Evolutionary conservation across 2,797 vertebrate species (phyloP).

Genomic region (Chaunax sp.): DNA sequence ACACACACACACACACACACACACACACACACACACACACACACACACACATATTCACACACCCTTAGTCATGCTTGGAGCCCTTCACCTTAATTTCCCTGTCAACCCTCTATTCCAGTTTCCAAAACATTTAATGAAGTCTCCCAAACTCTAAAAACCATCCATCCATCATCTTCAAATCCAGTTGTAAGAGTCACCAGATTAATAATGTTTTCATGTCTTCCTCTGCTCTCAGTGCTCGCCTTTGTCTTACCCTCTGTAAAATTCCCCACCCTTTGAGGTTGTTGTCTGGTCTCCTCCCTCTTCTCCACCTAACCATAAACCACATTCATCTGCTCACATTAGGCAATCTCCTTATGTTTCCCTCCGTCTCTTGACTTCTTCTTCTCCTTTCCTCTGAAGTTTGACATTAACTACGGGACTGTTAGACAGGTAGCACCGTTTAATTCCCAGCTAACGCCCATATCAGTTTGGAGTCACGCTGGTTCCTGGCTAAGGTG

Average conservation of each 20-base stretch:
- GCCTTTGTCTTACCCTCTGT: slow-evolving; percentile 40
- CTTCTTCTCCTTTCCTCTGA: slow-evolving; percentile 26
- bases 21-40: slow-evolving; percentile 21
- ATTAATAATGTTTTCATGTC: slow-evolving; percentile 42
- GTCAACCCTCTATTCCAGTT: slow-evolving; percentile 25
- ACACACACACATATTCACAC: neutral
- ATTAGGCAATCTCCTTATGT: slow-evolving; percentile 45
- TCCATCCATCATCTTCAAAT: slow-evolving; percentile 28
- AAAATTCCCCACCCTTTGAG: slow-evolving; percentile 66
- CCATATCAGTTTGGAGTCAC: slow-evolving; percentile 53
- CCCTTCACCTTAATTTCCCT: slow-evolving; percentile 30
- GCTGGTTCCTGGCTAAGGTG: slow-evolving; percentile 39
- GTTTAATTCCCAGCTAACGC: slow-evolving; percentile 59
- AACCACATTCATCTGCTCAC: slow-evolving; percentile 57
- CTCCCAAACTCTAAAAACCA: slow-evolving; percentile 23
- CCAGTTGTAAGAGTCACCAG: slow-evolving; percentile 27
- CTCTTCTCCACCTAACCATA: slow-evolving; percentile 51
- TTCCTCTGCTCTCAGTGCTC: slow-evolving; percentile 16
- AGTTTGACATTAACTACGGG: slow-evolving; percentile 45
- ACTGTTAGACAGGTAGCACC: slow-evolving; percentile 59
- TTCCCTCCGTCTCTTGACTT: slow-evolving; percentile 20
- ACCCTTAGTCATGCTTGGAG: slow-evolving; percentile 32
- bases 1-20: slow-evolving; percentile 25
- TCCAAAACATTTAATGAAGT: slow-evolving; percentile 24
- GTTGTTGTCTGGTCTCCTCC: slow-evolving; percentile 44